A percentile compares a stretch with the other conserved stretches of the same genome.
These are phyloP conservation scores for Podotricha telesiphe DNA, from an alignment of 2,888 invertebrate species.

Conservation along the genomic window DNA sequence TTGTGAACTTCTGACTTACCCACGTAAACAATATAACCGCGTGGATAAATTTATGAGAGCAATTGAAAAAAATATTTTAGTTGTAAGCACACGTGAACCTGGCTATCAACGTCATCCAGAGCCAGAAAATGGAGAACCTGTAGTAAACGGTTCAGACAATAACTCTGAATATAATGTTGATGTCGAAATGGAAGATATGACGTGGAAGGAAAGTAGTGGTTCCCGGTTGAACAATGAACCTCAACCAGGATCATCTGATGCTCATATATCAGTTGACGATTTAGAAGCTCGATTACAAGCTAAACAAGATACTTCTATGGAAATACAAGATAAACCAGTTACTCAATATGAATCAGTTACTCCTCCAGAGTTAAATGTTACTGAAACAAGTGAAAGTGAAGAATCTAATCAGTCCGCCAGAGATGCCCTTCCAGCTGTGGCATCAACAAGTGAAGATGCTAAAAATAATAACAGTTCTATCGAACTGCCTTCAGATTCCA, in stretches of 20 bases:
- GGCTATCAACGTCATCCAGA: conserved; percentile 84
- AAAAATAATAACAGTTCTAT: conserved; percentile 50
- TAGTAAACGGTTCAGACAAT: conserved; percentile 85
- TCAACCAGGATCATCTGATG: conserved; percentile 73
- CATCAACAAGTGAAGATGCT: conserved; percentile 49
- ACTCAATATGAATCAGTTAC: conserved; percentile 66
- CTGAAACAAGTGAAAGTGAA: conserved; percentile 42
- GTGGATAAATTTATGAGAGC: conserved; percentile 99
- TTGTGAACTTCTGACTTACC: conserved; percentile 95
- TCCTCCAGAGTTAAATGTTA: conserved; percentile 62
- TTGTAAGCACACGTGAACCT: conserved; percentile 90
- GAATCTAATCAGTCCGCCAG: conserved; percentile 37
- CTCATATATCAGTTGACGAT: conserved; percentile 71
- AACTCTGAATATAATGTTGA: conserved; percentile 81
- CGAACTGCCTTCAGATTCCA: conserved; percentile 47
- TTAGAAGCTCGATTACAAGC: conserved; percentile 74
- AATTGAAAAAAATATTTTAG: conserved; percentile 96
- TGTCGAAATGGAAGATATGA: conserved; percentile 81
- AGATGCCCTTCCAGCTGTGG: conserved; percentile 42
- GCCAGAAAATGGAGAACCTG: conserved; percentile 87
- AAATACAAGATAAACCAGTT: conserved; percentile 59
- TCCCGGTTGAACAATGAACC: conserved; percentile 63
- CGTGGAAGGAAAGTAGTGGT: conserved; percentile 74
- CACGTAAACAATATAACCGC: conserved; percentile 96
- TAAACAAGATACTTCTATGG: conserved; percentile 71